Base-by-base conservation (phyloP, 2,797 vertebrate genomes). In the Centroberyx gerrardi region DNA sequence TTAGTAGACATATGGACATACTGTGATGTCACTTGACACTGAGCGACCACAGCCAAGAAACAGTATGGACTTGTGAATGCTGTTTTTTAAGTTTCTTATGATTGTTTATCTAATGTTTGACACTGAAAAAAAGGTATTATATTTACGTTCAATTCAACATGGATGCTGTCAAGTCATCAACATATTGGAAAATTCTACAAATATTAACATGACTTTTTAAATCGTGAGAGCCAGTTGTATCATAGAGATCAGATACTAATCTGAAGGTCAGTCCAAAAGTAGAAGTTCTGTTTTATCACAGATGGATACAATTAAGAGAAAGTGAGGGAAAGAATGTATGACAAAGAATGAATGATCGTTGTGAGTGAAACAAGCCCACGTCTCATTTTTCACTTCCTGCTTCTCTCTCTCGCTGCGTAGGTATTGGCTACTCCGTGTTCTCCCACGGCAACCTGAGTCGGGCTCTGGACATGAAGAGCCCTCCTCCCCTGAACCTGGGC, bases 351-450 rank as follows among this genome's bases (percentile, higher is more conserved):
- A 78, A 81, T 69, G 4, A 61, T 78, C 55, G 18, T 22, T 48
- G 56, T 59, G 54, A 72, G 58, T 71, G 72, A 84, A 85, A 87
- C 59, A 71, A 33, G 40, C 85, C 90, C 88, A 90, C 86, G 87
- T 92, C 88, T 90, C 83, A 85, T 88, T 82, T 94, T 94, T 95
- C 92, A 92, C 90, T 91, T 93, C 78, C 90, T 49, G 62, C 87
- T 84, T 40, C 63, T 86, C 42, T 84, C 44, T 87, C 49, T 83
- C 60, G 33, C 84, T 81, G 3, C n/a, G 10, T 83, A 97, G 97
- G 96, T 68, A 90, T 97, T 1, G 88, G 95, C 78, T 97, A 97
- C 90, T 95, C 97, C 0, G 86, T 97, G 83, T 96, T 97, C 92
- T 93, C 97, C 0, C 85, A 96, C 0, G 84, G 94, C 77, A 94